Base-by-base conservation (phyloP, 2,888 invertebrate genomes). In the Apoderus coryli region DNA sequence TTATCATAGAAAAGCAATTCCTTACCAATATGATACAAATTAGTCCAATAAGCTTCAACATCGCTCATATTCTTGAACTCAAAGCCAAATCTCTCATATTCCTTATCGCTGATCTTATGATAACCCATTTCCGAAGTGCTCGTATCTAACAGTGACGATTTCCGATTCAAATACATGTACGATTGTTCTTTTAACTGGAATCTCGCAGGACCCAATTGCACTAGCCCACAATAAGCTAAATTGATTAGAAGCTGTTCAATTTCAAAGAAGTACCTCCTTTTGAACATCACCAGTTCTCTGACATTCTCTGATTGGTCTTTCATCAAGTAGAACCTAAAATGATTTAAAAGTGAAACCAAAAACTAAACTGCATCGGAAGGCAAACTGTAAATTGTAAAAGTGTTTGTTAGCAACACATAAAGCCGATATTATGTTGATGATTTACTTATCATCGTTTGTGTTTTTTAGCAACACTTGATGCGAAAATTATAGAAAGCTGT, bases 141-240 rank as follows among this genome's bases (percentile, higher is more conserved):
- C 0, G 82, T 82, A 46, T 84, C 76, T 32, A 69, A 47, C 3
- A 82, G 42, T 19, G 63, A 57, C 0, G 71, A 68, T 12, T 58
- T 61, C 3, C 60, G 60, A 51, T 84, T 82, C 1, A 82, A 33
- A 45, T 71, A 82, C 4, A 81, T 48, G 41, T 71, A 74, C n/a
- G 74, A 66, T 60, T 72, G 74, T 48, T 70, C 76, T 46, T 69
- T 79, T 41, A 77, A 74, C 43, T 75, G 72, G 15, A 65, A 54
- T 27, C 63, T 56, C 35, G 72, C 67, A 0, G 73, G 68, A 0
- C 76, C 74, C 44, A 76, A 69, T 44, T 81, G 76, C 6, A 77
- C 40, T 7, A 84, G 52, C 0, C 82, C 79, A 43, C 77, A 64
- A 36, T 69, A 70, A 39, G 70, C 69, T 1, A 82, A 56, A n/a